Evolutionary conservation across 2,888 invertebrate species (phyloP).

Genomic region (Protophormia terraenovae): DNA sequence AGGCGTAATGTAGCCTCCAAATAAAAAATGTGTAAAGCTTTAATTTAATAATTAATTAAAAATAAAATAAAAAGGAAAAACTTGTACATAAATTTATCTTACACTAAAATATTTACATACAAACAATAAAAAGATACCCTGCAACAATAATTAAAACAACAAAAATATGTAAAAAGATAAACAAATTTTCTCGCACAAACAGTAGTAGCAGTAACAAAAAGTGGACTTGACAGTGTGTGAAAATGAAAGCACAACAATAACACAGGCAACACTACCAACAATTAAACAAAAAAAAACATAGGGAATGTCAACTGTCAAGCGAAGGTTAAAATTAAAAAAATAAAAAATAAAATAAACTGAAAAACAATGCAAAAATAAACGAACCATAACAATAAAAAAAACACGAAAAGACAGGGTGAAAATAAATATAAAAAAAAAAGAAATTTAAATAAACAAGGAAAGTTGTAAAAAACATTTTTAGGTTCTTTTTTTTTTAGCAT

Average conservation of each 20-base stretch:
- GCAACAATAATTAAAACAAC: conserved; percentile 17
- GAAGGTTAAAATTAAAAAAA: conserved; percentile 61
- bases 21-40: neutral
- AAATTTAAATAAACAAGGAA: neutral
- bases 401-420: conserved; percentile 31
- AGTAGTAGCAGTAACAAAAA: conserved; percentile 25
- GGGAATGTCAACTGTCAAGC: conserved; percentile 66
- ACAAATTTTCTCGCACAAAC: conserved; percentile 20
- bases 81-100: conserved; percentile 1
- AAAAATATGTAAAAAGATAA: conserved; percentile 41
- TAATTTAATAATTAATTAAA: conserved; percentile 11
- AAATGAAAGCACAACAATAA: conserved; percentile 52
- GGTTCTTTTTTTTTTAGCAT: neutral
- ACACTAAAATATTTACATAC: neutral
- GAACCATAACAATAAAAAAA: conserved; percentile 55
- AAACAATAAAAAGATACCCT: conserved; percentile 7
- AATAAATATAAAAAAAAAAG: conserved; percentile 19
- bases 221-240: conserved; percentile 61
- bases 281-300: conserved; percentile 43
- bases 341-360: conserved; percentile 20
- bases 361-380: conserved; percentile 56
- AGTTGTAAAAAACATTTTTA: neutral
- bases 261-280: neutral
- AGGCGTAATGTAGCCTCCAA: too few species aligned
- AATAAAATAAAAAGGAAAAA: neutral